Percentiles rank a stretch among this genome's conserved stretches.
Conservation (phyloP, 2,888 invertebrate species). For the Agriotes lineatus region DNA sequence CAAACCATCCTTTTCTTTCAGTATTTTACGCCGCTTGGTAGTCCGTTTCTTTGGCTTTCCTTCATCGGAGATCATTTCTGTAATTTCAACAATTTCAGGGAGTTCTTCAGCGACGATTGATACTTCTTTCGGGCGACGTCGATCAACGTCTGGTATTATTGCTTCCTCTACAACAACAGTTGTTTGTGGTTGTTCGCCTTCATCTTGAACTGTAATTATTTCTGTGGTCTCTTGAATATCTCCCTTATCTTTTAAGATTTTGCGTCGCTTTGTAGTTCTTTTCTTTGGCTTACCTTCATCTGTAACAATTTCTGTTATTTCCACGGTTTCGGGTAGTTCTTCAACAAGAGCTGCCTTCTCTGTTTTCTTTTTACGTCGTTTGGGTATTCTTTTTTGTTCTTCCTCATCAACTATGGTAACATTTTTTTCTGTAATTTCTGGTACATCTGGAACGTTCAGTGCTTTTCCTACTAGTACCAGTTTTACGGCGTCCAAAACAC, state of each 20-base stretch:
- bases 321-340: constrained; percentile 60
- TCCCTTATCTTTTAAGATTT: constrained; percentile 58
- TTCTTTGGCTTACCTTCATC: constrained; percentile 46
- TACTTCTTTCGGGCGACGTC: constrained; percentile 52
- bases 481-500: constrained; percentile 56
- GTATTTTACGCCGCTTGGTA: constrained; percentile 52
- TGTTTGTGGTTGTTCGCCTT: constrained; percentile 54
- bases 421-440: constrained; percentile 29
- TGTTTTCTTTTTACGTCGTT: constrained; percentile 62
- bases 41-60: constrained; percentile 55
- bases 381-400: constrained; percentile 58
- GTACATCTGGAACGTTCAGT: constrained; percentile 20
- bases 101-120: constrained; percentile 45
- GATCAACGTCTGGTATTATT: constrained; percentile 52
- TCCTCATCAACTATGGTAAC: constrained; percentile 54
- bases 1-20: constrained; percentile 54
- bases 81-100: constrained; percentile 49
- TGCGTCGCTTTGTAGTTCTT: constrained; percentile 58
- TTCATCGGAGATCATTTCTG: constrained; percentile 62
- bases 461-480: constrained; percentile 30
- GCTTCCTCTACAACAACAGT: constrained; percentile 52
- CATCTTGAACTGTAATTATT: constrained; percentile 60
- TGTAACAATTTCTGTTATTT: constrained; percentile 42
- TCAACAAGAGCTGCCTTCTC: constrained; percentile 52
- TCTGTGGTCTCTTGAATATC: constrained; percentile 56